Evolutionary conservation across 2,113 vertebrate genomes (phyloP).

Genomic region (Prinia subflava): DNA sequence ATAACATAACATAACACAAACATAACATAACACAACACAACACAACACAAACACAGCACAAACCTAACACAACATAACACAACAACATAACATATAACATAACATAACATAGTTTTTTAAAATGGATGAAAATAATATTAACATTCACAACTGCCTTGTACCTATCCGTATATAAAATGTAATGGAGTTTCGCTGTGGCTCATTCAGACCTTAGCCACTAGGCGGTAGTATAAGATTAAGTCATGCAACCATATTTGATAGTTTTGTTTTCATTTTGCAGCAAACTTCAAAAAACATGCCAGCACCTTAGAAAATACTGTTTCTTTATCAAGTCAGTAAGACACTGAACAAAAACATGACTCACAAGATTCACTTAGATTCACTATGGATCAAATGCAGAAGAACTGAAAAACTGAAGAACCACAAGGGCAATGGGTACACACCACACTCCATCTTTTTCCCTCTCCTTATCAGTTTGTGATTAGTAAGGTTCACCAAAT

Average conservation of each 20-base stretch:
- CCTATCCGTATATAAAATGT: fast-evolving
- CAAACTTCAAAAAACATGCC: not conserved
- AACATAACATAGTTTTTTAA: not conserved
- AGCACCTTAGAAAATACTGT: not conserved
- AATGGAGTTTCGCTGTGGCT: not conserved
- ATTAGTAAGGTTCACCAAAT: not conserved
- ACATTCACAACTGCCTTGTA: not conserved
- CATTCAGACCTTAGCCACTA: not conserved
- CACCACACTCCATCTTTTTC: fast-evolving
- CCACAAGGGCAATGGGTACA: not conserved
- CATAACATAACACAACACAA: too few species aligned
- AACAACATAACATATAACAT: not conserved
- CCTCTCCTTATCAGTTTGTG: not conserved
- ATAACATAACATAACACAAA: too few species aligned
- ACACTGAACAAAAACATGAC: not conserved
- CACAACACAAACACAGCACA: too few species aligned
- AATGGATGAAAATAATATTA: not conserved
- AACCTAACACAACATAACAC: too few species aligned
- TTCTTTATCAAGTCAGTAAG: not conserved
- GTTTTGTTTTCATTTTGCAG: not conserved
- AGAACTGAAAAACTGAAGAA: not conserved
- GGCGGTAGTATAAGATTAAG: conserved; percentile 20
- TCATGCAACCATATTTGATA: not conserved
- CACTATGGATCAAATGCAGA: not conserved
- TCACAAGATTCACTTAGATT: not conserved